Evolutionary conservation across 2,113 vertebrate genomes (phyloP), one percentile per base, ranked within the genome.

Genomic region (Fregetta grallaria): DNA sequence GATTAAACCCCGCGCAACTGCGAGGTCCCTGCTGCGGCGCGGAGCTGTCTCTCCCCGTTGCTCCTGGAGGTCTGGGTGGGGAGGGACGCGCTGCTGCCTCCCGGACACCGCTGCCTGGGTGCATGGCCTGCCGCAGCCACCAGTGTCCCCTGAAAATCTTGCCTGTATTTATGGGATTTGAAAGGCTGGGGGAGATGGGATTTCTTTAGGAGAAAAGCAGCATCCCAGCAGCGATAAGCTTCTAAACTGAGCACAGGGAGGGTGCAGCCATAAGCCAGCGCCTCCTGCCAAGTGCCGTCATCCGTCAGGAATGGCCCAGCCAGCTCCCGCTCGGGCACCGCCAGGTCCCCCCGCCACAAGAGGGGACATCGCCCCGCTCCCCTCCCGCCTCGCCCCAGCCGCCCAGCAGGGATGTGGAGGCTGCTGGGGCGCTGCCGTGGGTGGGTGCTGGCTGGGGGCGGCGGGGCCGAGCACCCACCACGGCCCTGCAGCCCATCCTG

Each of bases 61-160:
- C 17, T 14, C 47, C 56, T 6, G 66, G 27, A 22, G 45, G 34
- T 4, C 40, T 30, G 29, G n/a, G 13, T 47, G 76, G 22, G 52
- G 29, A 17, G 32, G 59, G 32, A 25, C 3, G 0, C 1, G 17
- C 4, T 4, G n/a, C 32, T 15, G 7, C 63, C 50, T 21, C 40
- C 16, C 1, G 19, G 40, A 5, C 50, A 18, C 11, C 2, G 5
- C 17, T 11, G 7, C 45, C 45, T 3, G n/a, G 16, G 47, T 8
- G 10, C 22, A 2, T 8, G n/a, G 55, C 67, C 14, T 19, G 15
- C 12, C 52, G 42, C 36, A 23, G 67, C 66, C 36, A 5, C 34
- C 56, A 15, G 11, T 4, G 13, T 2, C 62, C 7, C 1, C 49
- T 9, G 23, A 6, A 13, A 15, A 10, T 6, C 61, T 45, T 27